A percentile compares a stretch with the other conserved stretches of the same genome.
These are phyloP conservation scores for Papilio protenor DNA, from an alignment of 2,888 invertebrate genomes.

Conservation along the genomic window DNA sequence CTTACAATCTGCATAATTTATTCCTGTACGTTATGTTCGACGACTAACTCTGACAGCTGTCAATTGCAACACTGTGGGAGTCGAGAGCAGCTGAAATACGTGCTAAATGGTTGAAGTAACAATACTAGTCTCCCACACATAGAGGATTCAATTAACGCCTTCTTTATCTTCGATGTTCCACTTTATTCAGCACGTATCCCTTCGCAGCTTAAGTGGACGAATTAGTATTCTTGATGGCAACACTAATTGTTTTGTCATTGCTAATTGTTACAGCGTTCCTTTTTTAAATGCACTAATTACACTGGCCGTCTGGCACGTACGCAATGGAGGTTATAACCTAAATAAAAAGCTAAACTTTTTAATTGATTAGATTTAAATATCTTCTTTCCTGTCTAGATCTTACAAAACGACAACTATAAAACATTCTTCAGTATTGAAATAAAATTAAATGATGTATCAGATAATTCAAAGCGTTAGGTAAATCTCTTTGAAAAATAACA, in stretches of 20 bases:
- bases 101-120: constrained; percentile 50
- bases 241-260: constrained; percentile 64
- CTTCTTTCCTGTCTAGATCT: background rate
- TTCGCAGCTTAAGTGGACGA: constrained; percentile 62
- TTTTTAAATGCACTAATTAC: constrained; percentile 46
- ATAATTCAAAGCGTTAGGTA: background rate
- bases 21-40: constrained; percentile 22
- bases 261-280: constrained; percentile 52
- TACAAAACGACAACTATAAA: background rate
- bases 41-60: constrained; percentile 49
- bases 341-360: background rate
- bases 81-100: constrained; percentile 51
- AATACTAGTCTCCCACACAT: constrained; percentile 55
- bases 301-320: constrained; percentile 14
- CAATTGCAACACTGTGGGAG: constrained; percentile 53
- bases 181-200: constrained; percentile 61
- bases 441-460: background rate
- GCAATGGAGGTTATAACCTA: background rate
- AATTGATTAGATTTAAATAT: background rate
- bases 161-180: constrained; percentile 56
- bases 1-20: constrained; percentile 30
- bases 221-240: constrained; percentile 67
- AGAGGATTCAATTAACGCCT: constrained; percentile 62
- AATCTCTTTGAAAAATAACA: background rate
- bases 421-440: background rate